phyloP scores from a whole-genome alignment of 2,888 invertebrate genomes.

The Mylabris sibirica region DNA sequence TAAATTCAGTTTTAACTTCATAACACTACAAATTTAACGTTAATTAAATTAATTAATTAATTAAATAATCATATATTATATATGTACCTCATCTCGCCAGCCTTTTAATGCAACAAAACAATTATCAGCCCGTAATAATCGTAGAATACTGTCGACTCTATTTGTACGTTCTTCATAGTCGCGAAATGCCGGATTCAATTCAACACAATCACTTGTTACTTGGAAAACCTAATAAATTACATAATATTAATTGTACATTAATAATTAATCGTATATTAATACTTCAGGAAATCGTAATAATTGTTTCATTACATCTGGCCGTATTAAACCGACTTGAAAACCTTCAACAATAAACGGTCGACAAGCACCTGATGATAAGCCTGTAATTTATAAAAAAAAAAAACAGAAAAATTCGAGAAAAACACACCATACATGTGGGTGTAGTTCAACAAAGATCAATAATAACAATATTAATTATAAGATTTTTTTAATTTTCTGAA shows the following conservation, averaged over 20 bases:
- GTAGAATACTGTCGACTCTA: conserved; percentile 80
- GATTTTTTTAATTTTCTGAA: conserved; percentile 38
- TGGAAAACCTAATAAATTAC: conserved; percentile 67
- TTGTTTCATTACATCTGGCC: conserved; percentile 83
- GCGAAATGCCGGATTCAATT: conserved; percentile 86
- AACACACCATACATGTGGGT: conserved; percentile 18
- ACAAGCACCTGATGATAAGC: conserved; percentile 79
- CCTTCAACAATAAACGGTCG: conserved; percentile 89
- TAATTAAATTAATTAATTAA: too few relatives aligned
- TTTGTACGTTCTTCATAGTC: conserved; percentile 84
- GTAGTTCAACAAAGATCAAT: conserved; percentile 46
- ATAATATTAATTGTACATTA: not conserved
- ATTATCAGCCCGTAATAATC: conserved; percentile 76
- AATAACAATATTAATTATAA: conserved; percentile 27
- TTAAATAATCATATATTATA: too few relatives aligned
- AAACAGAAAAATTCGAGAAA: conserved; percentile 19
- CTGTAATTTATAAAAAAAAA: conserved; percentile 60
- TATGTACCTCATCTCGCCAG: conserved; percentile 95
- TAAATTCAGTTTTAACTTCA: conserved; percentile 83
- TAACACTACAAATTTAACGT: conserved; percentile 69
- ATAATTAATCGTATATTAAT: conserved; percentile 42
- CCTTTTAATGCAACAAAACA: conserved; percentile 84
- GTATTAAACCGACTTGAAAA: conserved; percentile 87
- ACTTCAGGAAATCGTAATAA: conserved; percentile 84
- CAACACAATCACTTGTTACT: conserved; percentile 76